Conservation (phyloP, 2,888 invertebrate species). For the Ramazzottius varieornatus region DNA sequence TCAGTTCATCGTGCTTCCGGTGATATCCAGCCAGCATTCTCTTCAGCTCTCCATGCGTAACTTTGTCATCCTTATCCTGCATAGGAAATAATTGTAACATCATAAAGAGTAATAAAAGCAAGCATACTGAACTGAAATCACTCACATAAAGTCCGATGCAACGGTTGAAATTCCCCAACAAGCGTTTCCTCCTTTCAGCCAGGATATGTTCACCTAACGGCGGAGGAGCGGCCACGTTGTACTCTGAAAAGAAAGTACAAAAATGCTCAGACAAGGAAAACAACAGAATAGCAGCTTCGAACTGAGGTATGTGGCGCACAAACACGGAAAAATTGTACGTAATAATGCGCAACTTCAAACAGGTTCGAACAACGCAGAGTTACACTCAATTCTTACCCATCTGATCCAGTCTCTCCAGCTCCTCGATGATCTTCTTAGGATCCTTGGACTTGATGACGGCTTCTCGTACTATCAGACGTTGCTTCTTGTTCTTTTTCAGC, state of each 20-base stretch:
- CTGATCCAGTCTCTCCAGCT: constrained; percentile 89
- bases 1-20: not conserved
- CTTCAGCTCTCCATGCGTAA: not conserved
- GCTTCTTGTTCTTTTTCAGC: constrained; percentile 89
- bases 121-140: not conserved
- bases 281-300: too few relatives aligned
- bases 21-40: not conserved
- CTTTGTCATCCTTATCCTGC: not conserved
- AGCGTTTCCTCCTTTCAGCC: not conserved
- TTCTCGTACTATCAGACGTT: constrained; percentile 75
- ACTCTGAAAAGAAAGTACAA: not conserved
- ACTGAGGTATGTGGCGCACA: too few relatives aligned
- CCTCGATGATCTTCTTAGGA: constrained; percentile 71
- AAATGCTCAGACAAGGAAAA: too few relatives aligned
- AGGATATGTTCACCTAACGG: not conserved
- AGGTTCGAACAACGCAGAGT: not conserved
- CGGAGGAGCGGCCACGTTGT: not conserved
- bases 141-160: not conserved
- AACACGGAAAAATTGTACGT: too few relatives aligned
- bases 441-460: constrained; percentile 94
- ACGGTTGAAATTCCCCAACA: not conserved
- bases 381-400: constrained; percentile 41
- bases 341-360: too few relatives aligned
- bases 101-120: not conserved
- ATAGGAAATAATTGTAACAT: not conserved